These are phyloP conservation scores for Hydrozoanthus tunicans DNA, from an alignment of 64 coral and sea anemone genomes.

Conservation along the genomic window DNA sequence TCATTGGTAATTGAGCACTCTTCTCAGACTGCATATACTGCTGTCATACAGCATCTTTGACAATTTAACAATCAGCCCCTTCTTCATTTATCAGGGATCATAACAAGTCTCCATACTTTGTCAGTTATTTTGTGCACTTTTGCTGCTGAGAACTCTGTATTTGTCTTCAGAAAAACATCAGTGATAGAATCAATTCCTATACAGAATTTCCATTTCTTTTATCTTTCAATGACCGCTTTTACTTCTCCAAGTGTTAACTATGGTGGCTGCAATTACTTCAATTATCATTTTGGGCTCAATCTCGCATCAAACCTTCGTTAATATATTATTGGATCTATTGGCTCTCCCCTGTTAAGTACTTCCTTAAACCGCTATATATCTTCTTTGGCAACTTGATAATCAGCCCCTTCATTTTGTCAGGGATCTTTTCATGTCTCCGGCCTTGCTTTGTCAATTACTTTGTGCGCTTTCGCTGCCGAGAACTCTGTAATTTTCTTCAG, in stretches of 20 bases:
- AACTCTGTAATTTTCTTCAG: conserved; percentile 6
- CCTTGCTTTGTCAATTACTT: neutral
- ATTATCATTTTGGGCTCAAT: too few species aligned
- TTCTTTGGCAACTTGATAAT: conserved; percentile 38
- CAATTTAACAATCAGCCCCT: conserved; percentile 23
- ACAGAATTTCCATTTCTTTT: conserved; percentile 31
- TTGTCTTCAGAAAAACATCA: conserved; percentile 1
- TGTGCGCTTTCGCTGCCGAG: neutral
- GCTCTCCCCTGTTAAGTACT: too few species aligned
- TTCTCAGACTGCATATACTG: too few species aligned
- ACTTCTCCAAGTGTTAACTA: neutral
- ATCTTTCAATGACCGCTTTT: neutral
- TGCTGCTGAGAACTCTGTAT: neutral
- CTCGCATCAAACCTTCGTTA: too few species aligned
- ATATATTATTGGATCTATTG: too few species aligned
- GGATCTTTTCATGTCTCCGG: conserved; percentile 13
- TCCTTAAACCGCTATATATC: too few species aligned
- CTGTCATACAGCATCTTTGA: too few species aligned
- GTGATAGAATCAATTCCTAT: neutral
- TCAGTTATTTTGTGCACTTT: neutral
- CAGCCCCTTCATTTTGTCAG: conserved; percentile 9
- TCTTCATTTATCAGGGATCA: conserved; percentile 4
- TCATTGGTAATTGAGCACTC: too few species aligned
- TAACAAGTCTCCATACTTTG: conserved; percentile 21
- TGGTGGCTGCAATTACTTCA: too few species aligned